Percentiles rank a stretch among this genome's conserved stretches.
Evolutionary conservation across 37 sponge, comb jelly and placozoan genomes (phyloP).

Genomic region (Tethya wilhelma): DNA sequence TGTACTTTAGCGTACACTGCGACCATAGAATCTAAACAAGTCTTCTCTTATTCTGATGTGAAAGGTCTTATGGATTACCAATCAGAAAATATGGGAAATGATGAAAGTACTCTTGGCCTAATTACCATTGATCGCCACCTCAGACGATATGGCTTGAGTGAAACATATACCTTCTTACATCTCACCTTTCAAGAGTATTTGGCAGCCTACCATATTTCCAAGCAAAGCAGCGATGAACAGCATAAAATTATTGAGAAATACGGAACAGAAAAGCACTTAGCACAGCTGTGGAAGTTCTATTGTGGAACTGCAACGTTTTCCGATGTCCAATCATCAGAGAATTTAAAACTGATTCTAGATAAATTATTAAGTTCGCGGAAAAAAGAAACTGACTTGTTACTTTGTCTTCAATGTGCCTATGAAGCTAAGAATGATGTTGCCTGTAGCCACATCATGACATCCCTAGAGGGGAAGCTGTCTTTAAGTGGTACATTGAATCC

Average conservation of each 20-base stretch:
- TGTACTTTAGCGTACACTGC: constrained; percentile 21
- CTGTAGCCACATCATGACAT: background rate
- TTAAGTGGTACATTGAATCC: no score
- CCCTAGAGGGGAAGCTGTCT: background rate
- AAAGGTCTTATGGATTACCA: background rate
- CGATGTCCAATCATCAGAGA: no score
- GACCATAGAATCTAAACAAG: background rate
- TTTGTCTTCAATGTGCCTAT: background rate
- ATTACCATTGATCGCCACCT: constrained; percentile 7
- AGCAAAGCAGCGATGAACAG: background rate
- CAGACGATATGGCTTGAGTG: background rate
- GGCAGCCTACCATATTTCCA: constrained; percentile 37
- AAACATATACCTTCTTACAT: constrained; percentile 38
- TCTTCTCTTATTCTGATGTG: no score
- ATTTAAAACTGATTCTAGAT: no score
- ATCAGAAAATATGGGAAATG: background rate
- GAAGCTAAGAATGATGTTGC: background rate
- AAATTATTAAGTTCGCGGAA: no score
- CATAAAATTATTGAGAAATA: background rate
- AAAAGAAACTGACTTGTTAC: background rate
- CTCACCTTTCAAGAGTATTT: constrained; percentile 63
- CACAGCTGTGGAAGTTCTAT: constrained; percentile 53
- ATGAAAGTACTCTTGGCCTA: background rate
- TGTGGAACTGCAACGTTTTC: no score
- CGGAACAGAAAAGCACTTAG: constrained; percentile 11